These are phyloP conservation scores for Taphrorychus bicolor DNA, from an alignment of 2,888 invertebrate genomes.

Conservation along the genomic window DNA sequence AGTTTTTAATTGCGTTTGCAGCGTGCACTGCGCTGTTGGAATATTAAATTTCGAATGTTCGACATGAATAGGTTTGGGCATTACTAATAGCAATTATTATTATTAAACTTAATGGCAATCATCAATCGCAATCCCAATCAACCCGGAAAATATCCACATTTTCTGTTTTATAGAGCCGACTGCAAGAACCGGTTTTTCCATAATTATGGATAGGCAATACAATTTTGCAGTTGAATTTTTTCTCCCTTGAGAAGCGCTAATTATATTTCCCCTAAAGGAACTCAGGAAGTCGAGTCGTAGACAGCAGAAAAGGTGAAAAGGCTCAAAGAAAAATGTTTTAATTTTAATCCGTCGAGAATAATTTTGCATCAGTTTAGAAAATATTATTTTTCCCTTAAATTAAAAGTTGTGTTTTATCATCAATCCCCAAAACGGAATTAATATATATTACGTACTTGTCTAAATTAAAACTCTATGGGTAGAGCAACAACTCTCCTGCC, in stretches of 20 bases:
- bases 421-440: too few relatives aligned
- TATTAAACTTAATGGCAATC: neutral
- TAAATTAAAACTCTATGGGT: too few relatives aligned
- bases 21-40: slow-evolving; percentile 13
- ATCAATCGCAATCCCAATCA: too few relatives aligned
- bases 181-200: too few relatives aligned
- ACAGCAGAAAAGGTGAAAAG: slow-evolving; percentile 12
- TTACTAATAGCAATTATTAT: neutral
- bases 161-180: too few relatives aligned
- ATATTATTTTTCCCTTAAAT: neutral
- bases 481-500: too few relatives aligned
- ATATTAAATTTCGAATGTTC: slow-evolving; percentile 37
- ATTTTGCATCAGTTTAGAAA: slow-evolving; percentile 10
- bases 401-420: neutral
- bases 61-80: neutral
- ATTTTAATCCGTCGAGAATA: slow-evolving; percentile 3
- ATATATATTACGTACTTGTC: too few relatives aligned
- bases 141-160: too few relatives aligned
- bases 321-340: slow-evolving; percentile 18
- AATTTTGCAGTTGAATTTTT: neutral
- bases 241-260: slow-evolving; percentile 10
- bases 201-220: too few relatives aligned
- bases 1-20: slow-evolving; percentile 33
- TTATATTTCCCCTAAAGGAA: slow-evolving; percentile 20
- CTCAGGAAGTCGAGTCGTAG: slow-evolving; percentile 14